Percentiles rank a stretch among this genome's conserved stretches.
Evolutionary conservation across 2,797 vertebrate species (phyloP).

Genomic region (Tragelaphus oryx): DNA sequence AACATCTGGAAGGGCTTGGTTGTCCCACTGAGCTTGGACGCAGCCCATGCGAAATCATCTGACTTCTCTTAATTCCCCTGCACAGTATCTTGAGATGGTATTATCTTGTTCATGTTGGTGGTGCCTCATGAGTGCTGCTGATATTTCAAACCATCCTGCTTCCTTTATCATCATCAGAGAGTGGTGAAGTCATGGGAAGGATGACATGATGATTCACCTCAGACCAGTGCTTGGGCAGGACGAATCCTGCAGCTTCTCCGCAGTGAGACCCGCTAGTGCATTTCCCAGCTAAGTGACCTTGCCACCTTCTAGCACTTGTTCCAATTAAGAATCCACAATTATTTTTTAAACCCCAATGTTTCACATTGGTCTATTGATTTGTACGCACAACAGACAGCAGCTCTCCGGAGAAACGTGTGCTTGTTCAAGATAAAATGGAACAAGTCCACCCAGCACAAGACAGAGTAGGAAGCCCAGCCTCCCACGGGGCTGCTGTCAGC

Average conservation of each 20-base stretch:
- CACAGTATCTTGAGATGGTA: background rate
- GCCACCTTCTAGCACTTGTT: background rate
- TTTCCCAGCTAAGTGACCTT: background rate
- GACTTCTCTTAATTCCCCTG: background rate
- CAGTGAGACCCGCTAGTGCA: background rate
- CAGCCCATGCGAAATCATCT: background rate
- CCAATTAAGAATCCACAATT: background rate
- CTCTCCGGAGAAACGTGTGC: background rate
- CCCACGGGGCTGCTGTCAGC: background rate
- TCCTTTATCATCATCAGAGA: background rate
- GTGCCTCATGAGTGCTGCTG: background rate
- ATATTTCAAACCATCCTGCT: background rate
- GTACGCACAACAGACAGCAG: background rate
- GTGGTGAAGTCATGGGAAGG: too few species aligned
- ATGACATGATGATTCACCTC: background rate
- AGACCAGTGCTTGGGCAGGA: background rate
- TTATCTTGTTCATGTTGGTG: background rate
- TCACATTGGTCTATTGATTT: background rate
- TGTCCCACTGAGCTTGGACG: background rate
- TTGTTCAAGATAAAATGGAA: background rate
- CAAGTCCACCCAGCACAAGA: background rate
- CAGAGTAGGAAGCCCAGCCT: background rate
- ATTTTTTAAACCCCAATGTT: too few species aligned
- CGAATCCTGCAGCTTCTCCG: background rate
- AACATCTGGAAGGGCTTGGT: background rate